Percentiles rank a stretch among this genome's conserved stretches.
Conservation (phyloP, 2,888 invertebrate species). For the Drosophila anomalata region DNA sequence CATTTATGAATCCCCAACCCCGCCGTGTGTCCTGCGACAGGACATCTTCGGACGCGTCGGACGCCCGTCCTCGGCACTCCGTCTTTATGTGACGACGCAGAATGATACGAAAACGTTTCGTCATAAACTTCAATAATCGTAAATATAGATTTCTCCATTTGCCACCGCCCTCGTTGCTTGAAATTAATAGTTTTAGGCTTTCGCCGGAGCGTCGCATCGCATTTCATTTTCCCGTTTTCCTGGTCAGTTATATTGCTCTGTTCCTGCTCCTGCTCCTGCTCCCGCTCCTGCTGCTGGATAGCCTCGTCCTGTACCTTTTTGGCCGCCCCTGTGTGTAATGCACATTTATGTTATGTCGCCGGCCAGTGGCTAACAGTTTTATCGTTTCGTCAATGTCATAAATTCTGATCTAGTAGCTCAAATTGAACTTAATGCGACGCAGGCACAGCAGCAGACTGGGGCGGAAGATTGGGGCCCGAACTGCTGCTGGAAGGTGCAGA, state of each 20-base stretch:
- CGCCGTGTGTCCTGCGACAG: slow-evolving; percentile 6
- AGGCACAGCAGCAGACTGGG: slow-evolving; percentile 21
- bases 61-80: slow-evolving; percentile 46
- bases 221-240: slow-evolving; percentile 70
- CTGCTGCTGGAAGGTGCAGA: background rate
- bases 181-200: slow-evolving; percentile 79
- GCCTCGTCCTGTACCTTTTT: background rate
- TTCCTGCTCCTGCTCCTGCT: no score
- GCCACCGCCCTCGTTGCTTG: slow-evolving; percentile 51
- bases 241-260: slow-evolving; percentile 64
- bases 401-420: slow-evolving; percentile 77
- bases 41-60: slow-evolving; percentile 8
- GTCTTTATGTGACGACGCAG: slow-evolving; percentile 79
- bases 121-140: slow-evolving; percentile 83
- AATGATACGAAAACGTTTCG: slow-evolving; percentile 80
- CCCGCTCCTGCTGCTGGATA: background rate
- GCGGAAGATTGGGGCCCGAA: background rate
- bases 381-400: slow-evolving; percentile 79
- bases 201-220: slow-evolving; percentile 66
- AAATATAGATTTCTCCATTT: slow-evolving; percentile 79
- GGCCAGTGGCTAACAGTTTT: slow-evolving; percentile 65
- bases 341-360: slow-evolving; percentile 59
- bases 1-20: slow-evolving; percentile 71
- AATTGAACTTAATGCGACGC: slow-evolving; percentile 76
- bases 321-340: slow-evolving; percentile 50